phyloP scores from a whole-genome alignment of 35 echinoderm and acorn worm species.

The Lytechinus pictus region DNA sequence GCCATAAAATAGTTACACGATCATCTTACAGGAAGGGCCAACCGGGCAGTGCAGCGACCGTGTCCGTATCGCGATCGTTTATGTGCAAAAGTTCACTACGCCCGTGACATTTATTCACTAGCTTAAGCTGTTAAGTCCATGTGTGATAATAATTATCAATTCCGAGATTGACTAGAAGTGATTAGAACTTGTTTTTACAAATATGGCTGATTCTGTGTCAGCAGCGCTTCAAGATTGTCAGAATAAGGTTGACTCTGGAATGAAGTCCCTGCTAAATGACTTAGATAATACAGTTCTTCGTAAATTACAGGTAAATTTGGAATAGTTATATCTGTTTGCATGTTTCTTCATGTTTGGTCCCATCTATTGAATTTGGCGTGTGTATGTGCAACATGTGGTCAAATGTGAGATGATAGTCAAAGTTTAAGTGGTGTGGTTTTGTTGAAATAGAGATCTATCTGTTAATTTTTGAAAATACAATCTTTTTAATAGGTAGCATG shows the following conservation, averaged over 20 bases:
- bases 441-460: too few relatives aligned
- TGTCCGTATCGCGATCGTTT: too few relatives aligned
- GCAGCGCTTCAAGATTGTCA: slow-evolving; percentile 45
- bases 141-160: background rate
- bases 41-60: background rate
- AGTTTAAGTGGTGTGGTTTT: too few relatives aligned
- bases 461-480: too few relatives aligned
- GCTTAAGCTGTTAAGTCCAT: slow-evolving; percentile 8
- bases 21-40: background rate
- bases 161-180: background rate
- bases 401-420: too few relatives aligned
- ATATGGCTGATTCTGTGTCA: slow-evolving; percentile 61
- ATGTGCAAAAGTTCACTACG: background rate
- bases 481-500: too few relatives aligned
- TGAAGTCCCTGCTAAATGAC: slow-evolving; percentile 54
- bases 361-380: background rate
- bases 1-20: too few relatives aligned
- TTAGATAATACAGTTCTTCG: slow-evolving; percentile 60
- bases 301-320: slow-evolving; percentile 59
- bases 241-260: slow-evolving; percentile 49
- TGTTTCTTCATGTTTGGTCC: background rate
- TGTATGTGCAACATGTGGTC: background rate
- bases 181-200: background rate
- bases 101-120: background rate
- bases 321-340: background rate